phyloP scores from a whole-genome alignment of 35 echinoderm and acorn worm species.

The Ophiothrix spiculata region DNA sequence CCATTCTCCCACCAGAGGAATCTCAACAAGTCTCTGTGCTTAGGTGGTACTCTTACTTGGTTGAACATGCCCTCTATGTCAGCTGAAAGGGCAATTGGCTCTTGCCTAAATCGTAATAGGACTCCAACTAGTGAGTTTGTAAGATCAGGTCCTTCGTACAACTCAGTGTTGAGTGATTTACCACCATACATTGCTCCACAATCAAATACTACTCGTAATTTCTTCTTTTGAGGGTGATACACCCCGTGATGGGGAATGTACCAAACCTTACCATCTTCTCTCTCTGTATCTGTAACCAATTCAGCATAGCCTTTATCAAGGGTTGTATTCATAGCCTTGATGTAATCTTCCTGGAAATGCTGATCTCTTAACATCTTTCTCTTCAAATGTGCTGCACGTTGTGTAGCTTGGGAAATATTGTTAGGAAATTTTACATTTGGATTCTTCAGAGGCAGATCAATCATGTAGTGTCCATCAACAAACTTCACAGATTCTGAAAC shows the following conservation, averaged over 20 bases:
- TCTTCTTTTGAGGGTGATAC: slow-evolving; percentile 20
- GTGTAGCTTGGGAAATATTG: slow-evolving; percentile 24
- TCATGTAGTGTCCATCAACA: slow-evolving; percentile 18
- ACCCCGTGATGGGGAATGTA: slow-evolving; percentile 51
- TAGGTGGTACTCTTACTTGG: slow-evolving; percentile 10
- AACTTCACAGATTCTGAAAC: neutral
- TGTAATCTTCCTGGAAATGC: slow-evolving; percentile 16
- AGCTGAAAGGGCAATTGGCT: slow-evolving; percentile 11
- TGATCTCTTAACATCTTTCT: slow-evolving; percentile 36
- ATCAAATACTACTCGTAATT: slow-evolving; percentile 35
- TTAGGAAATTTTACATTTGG: slow-evolving; percentile 29
- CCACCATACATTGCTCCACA: slow-evolving; percentile 26
- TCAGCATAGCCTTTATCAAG: slow-evolving; percentile 19
- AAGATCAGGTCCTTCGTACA: slow-evolving; percentile 30
- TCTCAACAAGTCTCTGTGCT: slow-evolving; percentile 33
- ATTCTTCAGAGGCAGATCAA: slow-evolving; percentile 41
- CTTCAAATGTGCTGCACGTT: slow-evolving; percentile 25
- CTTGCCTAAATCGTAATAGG: slow-evolving; percentile 26
- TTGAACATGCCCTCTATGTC: slow-evolving; percentile 61
- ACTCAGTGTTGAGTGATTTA: slow-evolving; percentile 27
- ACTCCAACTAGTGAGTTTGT: slow-evolving; percentile 25
- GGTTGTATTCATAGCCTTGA: slow-evolving; percentile 11
- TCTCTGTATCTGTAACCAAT: neutral
- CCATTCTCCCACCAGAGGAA: slow-evolving; percentile 50
- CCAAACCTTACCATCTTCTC: neutral